Percentiles rank a stretch among this genome's conserved stretches.
phyloP scores from a whole-genome alignment of 2,113 vertebrate species.

The Axis porcinus region DNA sequence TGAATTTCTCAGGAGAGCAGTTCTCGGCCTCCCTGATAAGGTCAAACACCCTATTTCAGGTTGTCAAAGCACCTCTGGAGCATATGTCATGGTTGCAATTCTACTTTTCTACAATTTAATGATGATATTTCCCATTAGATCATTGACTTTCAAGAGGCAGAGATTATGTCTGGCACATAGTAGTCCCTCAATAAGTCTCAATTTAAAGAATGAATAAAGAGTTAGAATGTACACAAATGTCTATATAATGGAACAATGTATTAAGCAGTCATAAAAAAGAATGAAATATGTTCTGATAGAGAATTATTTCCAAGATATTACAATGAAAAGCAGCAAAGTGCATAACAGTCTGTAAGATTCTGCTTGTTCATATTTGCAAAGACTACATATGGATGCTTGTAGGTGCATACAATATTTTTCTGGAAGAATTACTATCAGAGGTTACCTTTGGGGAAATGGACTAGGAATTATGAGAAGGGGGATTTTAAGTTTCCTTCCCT shows the following conservation, averaged over 20 bases:
- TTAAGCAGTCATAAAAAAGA: neutral
- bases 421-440: neutral
- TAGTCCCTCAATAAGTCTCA: neutral
- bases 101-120: neutral
- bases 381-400: neutral
- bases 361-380: neutral
- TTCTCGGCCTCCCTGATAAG: neutral
- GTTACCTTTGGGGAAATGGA: neutral
- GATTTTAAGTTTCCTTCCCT: neutral
- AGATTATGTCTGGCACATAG: neutral
- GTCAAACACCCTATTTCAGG: neutral
- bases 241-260: neutral
- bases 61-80: neutral
- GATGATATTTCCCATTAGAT: neutral
- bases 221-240: neutral
- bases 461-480: neutral
- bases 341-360: neutral
- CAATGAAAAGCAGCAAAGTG: neutral
- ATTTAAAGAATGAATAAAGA: neutral
- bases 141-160: neutral
- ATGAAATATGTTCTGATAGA: neutral
- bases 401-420: neutral
- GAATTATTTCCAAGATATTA: neutral
- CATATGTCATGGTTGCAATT: neutral
- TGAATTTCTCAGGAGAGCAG: neutral